Conservation (phyloP, 1,140 invertebrate species). For the Cyrtorhinus lividipennis region DNA sequence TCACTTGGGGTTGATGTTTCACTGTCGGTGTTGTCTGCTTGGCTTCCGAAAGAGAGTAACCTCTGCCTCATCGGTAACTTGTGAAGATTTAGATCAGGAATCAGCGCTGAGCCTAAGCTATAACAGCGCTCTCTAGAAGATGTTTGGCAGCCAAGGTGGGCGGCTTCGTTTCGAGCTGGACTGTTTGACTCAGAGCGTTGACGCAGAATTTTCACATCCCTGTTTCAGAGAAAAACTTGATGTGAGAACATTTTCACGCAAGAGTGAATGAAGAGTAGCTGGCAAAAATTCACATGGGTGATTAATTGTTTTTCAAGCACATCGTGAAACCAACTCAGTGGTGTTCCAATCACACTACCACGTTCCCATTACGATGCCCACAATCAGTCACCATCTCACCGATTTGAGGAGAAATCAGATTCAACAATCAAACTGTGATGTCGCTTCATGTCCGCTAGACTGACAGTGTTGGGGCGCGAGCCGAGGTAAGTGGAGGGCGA, state of each 20-base stretch:
- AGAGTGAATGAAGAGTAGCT: too few species aligned
- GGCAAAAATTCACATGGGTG: too few species aligned
- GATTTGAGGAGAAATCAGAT: constrained; percentile 37
- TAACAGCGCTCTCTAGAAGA: constrained; percentile 36
- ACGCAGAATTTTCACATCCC: constrained; percentile 26
- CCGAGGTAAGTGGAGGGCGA: constrained; percentile 36
- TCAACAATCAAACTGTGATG: constrained; percentile 42
- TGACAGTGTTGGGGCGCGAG: constrained; percentile 27
- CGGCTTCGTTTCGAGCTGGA: constrained; percentile 12
- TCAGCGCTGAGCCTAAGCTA: constrained; percentile 36
- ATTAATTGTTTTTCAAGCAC: too few species aligned
- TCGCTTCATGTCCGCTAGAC: constrained; percentile 30
- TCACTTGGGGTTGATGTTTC: constrained; percentile 16
- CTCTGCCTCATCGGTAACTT: constrained; percentile 27
- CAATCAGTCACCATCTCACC: too few species aligned
- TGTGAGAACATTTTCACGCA: too few species aligned
- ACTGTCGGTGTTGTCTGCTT: constrained; percentile 26
- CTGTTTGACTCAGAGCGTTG: constrained; percentile 29
- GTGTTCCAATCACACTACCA: too few species aligned
- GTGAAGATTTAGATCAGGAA: constrained; percentile 11
- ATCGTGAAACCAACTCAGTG: too few species aligned
- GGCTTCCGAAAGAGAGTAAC: constrained; percentile 54
- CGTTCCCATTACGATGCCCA: too few species aligned
- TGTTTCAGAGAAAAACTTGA: too few species aligned
- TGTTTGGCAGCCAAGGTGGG: neutral